phyloP scores from a whole-genome alignment of 2,888 invertebrate genomes.

The Thymelicus sylvestris region DNA sequence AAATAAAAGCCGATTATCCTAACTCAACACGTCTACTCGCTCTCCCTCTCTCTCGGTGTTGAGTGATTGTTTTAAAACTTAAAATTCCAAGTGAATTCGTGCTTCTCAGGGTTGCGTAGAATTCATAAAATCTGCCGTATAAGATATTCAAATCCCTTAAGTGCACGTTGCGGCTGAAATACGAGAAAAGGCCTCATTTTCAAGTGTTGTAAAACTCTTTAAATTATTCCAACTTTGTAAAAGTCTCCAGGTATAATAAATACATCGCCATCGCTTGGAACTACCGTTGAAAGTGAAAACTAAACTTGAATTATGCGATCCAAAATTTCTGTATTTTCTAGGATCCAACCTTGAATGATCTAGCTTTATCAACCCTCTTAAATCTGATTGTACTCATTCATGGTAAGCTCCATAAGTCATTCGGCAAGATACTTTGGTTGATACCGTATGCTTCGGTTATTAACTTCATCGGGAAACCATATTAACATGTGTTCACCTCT shows the following conservation, averaged over 20 bases:
- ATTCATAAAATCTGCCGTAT: conserved; percentile 78
- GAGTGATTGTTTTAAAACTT: conserved; percentile 66
- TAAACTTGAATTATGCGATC: background rate
- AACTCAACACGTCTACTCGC: conserved; percentile 36
- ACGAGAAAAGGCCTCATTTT: conserved; percentile 83
- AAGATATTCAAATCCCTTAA: conserved; percentile 85
- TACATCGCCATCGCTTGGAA: background rate
- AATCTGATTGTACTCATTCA: too few species aligned
- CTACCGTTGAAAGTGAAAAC: background rate
- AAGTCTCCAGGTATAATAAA: conserved; percentile 59
- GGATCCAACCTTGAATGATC: too few species aligned
- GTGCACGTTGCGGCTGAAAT: conserved; percentile 83
- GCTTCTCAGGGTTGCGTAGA: conserved; percentile 63
- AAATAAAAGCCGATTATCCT: conserved; percentile 38
- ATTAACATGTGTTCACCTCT: too few species aligned
- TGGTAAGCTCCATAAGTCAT: too few species aligned
- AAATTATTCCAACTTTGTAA: conserved; percentile 79
- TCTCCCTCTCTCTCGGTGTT: conserved; percentile 45
- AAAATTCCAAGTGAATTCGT: conserved; percentile 69
- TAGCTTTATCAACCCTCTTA: too few species aligned
- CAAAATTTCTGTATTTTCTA: too few species aligned
- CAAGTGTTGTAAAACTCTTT: conserved; percentile 82
- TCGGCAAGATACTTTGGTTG: too few species aligned
- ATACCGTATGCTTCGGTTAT: too few species aligned
- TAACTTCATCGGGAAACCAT: too few species aligned